Evolutionary conservation across 92 coral and sea anemone genomes (phyloP).

Genomic region (Porites cylindrica): DNA sequence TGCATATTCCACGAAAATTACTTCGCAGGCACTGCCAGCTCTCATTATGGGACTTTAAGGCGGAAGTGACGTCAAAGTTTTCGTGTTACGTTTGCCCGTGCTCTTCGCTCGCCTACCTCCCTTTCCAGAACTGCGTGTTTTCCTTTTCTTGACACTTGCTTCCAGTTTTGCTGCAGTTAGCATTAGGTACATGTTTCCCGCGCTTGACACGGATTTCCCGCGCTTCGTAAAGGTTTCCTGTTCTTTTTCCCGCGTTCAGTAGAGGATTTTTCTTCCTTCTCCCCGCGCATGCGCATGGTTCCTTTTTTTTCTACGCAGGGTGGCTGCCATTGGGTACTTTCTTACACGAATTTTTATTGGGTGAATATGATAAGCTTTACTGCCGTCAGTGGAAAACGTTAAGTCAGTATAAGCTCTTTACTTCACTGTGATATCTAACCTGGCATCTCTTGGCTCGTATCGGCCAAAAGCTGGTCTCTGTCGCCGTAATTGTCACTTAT

Average conservation of each 20-base stretch:
- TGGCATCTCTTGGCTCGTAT: slow-evolving; percentile 42
- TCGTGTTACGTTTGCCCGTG: no score
- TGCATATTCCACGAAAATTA: no score
- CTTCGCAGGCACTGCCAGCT: no score
- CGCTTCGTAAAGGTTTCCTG: neutral
- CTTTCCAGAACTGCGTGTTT: neutral
- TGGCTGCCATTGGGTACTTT: neutral
- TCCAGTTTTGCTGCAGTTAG: neutral
- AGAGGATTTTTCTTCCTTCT: neutral
- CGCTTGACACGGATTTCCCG: no score
- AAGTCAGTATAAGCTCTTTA: neutral
- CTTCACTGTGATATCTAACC: slow-evolving; percentile 28
- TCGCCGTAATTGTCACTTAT: slow-evolving; percentile 67
- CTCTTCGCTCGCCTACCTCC: no score
- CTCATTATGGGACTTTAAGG: no score
- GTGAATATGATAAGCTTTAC: no score
- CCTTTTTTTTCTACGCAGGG: neutral
- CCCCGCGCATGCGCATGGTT: neutral
- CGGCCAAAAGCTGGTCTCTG: slow-evolving; percentile 65
- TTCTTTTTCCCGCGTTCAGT: neutral
- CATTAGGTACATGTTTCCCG: no score
- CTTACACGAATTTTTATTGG: neutral
- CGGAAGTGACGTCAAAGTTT: no score
- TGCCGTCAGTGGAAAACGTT: no score
- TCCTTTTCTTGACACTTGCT: neutral